A percentile compares a stretch with the other conserved stretches of the same genome.
phyloP scores from a whole-genome alignment of 1,140 invertebrate genomes.

The Lepidostoma basale region DNA sequence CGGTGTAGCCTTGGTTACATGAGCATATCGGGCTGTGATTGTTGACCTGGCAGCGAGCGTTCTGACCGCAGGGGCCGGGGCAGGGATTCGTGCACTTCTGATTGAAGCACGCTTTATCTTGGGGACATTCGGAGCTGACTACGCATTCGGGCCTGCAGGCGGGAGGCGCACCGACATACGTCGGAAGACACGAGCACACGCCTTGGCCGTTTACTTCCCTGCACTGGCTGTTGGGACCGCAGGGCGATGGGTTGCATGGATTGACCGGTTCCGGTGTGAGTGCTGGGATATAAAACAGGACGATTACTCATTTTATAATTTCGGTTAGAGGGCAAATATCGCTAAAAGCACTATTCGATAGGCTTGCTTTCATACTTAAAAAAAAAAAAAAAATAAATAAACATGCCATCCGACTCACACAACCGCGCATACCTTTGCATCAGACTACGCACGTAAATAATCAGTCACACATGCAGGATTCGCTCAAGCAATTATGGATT shows the following conservation, averaged over 20 bases:
- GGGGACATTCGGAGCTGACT: conserved; percentile 72
- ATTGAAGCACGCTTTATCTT: conserved; percentile 69
- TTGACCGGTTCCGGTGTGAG: conserved; percentile 44
- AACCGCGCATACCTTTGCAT: no score
- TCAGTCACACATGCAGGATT: no score
- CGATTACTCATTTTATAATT: no score
- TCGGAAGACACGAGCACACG: conserved; percentile 73
- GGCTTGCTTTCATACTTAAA: no score
- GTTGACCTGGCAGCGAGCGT: conserved; percentile 77
- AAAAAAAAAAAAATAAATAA: no score
- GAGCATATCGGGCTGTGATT: conserved; percentile 78
- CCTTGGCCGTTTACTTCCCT: conserved; percentile 67
- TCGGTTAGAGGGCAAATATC: no score
- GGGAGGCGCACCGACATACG: conserved; percentile 74
- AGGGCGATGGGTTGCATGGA: conserved; percentile 71
- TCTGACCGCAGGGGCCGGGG: conserved; percentile 73
- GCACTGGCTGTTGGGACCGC: conserved; percentile 77
- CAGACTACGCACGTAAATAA: no score
- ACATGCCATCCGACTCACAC: no score
- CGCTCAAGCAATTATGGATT: no score
- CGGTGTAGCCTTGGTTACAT: conserved; percentile 67
- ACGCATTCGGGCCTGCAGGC: conserved; percentile 76
- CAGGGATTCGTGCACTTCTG: conserved; percentile 75
- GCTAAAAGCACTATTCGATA: no score
- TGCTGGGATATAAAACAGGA: conserved; percentile 27